Evolutionary conservation across 2,113 vertebrate species (phyloP).

Genomic region (Pogonocichla stellata): DNA sequence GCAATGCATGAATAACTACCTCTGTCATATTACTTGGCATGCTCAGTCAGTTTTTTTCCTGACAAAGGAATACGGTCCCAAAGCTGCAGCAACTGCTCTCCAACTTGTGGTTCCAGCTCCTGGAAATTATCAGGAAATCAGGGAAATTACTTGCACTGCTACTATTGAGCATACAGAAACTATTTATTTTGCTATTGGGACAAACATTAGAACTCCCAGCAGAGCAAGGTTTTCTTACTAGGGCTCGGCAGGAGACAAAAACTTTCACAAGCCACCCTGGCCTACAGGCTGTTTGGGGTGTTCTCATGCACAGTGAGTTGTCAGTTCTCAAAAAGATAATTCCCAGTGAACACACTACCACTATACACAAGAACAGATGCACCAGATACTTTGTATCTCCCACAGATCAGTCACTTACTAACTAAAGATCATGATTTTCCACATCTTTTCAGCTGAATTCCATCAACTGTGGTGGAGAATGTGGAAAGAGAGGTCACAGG

Average conservation of each 20-base stretch:
- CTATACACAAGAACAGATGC: neutral
- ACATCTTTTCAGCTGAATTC: neutral
- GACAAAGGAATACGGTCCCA: conserved; percentile 78
- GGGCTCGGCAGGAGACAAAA: neutral
- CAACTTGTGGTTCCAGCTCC: conserved; percentile 90
- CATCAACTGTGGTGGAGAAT: neutral
- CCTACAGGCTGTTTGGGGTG: neutral
- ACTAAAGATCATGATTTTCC: neutral
- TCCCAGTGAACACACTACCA: neutral
- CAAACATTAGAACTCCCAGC: neutral
- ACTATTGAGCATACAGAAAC: neutral
- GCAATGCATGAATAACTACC: neutral
- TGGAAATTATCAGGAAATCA: conserved; percentile 48
- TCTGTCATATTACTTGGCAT: neutral
- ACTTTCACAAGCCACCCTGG: neutral
- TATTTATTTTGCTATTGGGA: neutral
- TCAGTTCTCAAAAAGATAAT: neutral
- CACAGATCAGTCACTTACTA: neutral
- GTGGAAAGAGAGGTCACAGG: neutral
- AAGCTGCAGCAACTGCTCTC: conserved; percentile 83
- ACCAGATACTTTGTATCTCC: neutral
- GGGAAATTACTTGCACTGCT: neutral
- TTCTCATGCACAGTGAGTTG: neutral
- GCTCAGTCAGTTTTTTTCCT: conserved; percentile 64
- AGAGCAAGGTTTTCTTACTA: neutral